Base-by-base conservation (phyloP, 1,140 invertebrate species). In the Megathymus violae region DNA sequence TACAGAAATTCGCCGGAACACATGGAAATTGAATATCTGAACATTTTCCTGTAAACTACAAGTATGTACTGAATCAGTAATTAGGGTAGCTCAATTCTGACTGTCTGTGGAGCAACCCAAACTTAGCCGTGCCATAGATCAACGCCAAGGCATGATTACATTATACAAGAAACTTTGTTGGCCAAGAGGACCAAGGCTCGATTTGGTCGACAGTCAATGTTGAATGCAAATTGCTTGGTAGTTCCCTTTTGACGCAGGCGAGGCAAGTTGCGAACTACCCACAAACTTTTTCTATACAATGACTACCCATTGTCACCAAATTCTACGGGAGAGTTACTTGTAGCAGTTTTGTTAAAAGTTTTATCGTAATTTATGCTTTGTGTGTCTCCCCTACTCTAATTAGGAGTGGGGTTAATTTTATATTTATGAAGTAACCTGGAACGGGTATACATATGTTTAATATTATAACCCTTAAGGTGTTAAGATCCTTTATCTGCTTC, bases 221-320 rank as follows among this genome's bases (percentile, higher is more conserved):
- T 47, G 56, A 60, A 60, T 60, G 56, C 56, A 60, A 60, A 60
- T 60, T 25, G 43, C 43, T n/a, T n/a, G 56, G 38, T 31, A 31
- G 40, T 46, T 60, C 16, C 16, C 44, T 11, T 47, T 60, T 60
- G 56, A 48, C 31, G 44, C 10, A 34, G 44, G 56, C 31, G 40
- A 11, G 25, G 11, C 17, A 14, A 60, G 43, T 48, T 40, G 22
- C 56, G 17, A 47, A 43, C 11, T 60, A 60, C 11, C 15, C 58
- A 6, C 34, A 60, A 48, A 60, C 40, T 48, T 60, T 60, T 60
- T 59, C 56, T 38, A 36, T 14, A 40, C 58, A 60, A 48, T 60
- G n/a, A 60, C 58, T 48, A 19, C 47, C 48, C 47, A 13, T 43
- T 56, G 38, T 43, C 22, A 11, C 11, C 43, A 11, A 36, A 59